These are phyloP conservation scores for Drymonia ruficornis DNA, from an alignment of 2,888 invertebrate species.

Conservation along the genomic window DNA sequence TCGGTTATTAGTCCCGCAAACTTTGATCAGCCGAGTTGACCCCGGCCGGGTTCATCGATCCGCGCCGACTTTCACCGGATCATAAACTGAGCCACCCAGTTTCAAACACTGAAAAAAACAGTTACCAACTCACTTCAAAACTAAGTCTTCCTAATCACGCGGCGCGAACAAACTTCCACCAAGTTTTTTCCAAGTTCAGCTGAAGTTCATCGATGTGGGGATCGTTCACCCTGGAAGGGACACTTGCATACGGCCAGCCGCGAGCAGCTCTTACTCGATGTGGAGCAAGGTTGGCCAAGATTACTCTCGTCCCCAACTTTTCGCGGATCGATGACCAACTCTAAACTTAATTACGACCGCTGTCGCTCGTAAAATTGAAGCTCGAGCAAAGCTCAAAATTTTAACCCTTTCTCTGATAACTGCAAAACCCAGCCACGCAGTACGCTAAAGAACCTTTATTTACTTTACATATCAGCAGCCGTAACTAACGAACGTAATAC, in stretches of 20 bases:
- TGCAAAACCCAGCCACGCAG: conserved; percentile 15
- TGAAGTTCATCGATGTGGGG: conserved; percentile 82
- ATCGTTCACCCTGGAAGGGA: conserved; percentile 82
- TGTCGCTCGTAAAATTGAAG: conserved; percentile 4
- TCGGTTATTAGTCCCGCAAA: conserved; percentile 80
- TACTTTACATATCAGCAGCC: conserved; percentile 80
- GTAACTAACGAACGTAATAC: conserved; percentile 82
- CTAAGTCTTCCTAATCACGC: conserved; percentile 85
- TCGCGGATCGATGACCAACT: conserved; percentile 79
- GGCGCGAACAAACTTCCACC: conserved; percentile 77
- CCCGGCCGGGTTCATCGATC: conserved; percentile 80
- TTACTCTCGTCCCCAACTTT: conserved; percentile 81
- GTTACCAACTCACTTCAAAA: conserved; percentile 81
- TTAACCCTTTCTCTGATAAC: conserved; percentile 11
- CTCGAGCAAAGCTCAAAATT: conserved; percentile 6
- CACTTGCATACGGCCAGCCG: conserved; percentile 79
- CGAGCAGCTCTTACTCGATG: conserved; percentile 79
- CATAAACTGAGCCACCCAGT: conserved; percentile 84
- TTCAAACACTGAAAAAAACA: conserved; percentile 83
- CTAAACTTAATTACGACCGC: conserved; percentile 73
- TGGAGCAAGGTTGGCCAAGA: conserved; percentile 81
- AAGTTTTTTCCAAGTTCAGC: conserved; percentile 83
- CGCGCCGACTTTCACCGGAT: conserved; percentile 82
- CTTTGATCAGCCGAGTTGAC: conserved; percentile 79
- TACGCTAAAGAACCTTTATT: conserved; percentile 67